A percentile compares a stretch with the other conserved stretches of the same genome.
Evolutionary conservation across 1,140 invertebrate species (phyloP).

Genomic region (Brachionus rotundiformis): DNA sequence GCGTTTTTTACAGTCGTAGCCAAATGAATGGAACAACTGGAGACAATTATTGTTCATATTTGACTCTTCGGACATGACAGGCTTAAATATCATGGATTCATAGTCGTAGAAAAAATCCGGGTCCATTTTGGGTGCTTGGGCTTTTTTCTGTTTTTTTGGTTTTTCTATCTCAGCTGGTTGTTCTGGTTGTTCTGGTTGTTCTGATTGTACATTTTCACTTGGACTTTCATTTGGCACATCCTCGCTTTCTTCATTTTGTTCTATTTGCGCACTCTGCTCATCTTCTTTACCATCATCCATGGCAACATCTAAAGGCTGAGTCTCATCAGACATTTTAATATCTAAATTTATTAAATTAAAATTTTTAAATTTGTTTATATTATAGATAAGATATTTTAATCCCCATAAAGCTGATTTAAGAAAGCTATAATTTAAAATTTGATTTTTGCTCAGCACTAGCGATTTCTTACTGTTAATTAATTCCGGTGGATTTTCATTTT

Average conservation of each 20-base stretch:
- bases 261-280: neutral
- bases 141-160: constrained; percentile 20
- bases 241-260: neutral
- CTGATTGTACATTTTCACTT: neutral
- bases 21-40: constrained; percentile 63
- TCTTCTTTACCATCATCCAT: neutral
- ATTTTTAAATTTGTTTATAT: neutral
- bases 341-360: neutral
- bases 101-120: constrained; percentile 61
- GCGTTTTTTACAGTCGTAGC: constrained; percentile 78
- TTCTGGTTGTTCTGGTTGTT: neutral
- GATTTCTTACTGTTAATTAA: neutral
- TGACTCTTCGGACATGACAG: constrained; percentile 58
- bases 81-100: constrained; percentile 57
- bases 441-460: neutral
- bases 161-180: neutral
- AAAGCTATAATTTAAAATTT: neutral
- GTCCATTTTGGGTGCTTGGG: neutral
- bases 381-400: no score
- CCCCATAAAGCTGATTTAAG: neutral
- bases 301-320: neutral
- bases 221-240: neutral
- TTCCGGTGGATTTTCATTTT: neutral
- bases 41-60: constrained; percentile 60
- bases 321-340: neutral